A percentile compares a stretch with the other conserved stretches of the same genome.
These are phyloP conservation scores for Geophilus truncorum DNA, from an alignment of 2,888 invertebrate species.

Conservation along the genomic window DNA sequence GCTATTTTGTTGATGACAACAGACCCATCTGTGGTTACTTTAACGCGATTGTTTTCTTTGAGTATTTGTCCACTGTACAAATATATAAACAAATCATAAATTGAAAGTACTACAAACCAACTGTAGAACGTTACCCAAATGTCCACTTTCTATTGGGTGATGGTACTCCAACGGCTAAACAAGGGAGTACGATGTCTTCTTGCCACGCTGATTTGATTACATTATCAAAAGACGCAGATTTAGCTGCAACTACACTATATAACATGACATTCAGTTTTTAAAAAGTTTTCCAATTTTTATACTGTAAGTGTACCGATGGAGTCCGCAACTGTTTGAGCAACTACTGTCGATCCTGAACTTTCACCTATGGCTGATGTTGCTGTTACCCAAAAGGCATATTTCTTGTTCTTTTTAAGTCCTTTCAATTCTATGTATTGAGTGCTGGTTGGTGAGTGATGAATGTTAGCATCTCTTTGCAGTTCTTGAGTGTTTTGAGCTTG, in stretches of 20 bases:
- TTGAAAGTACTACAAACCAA: too few relatives aligned
- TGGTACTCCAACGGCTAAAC: conserved; percentile 15
- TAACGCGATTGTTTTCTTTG: not conserved
- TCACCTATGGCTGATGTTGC: conserved; percentile 31
- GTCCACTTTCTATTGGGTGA: conserved; percentile 13
- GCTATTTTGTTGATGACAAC: not conserved
- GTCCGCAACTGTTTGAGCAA: conserved; percentile 30
- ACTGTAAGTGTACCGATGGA: not conserved
- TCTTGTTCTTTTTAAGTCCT: conserved; percentile 28
- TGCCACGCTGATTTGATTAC: not conserved
- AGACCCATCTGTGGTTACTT: not conserved
- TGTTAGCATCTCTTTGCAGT: not conserved
- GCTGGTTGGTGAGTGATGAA: not conserved
- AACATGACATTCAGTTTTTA: not conserved
- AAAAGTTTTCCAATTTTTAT: not conserved
- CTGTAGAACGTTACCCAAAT: not conserved
- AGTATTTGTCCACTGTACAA: not conserved
- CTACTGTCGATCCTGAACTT: conserved; percentile 13
- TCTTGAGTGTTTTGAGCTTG: not conserved
- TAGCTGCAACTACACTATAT: conserved; percentile 25
- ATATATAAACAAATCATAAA: not conserved
- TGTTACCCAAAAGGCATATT: conserved; percentile 33
- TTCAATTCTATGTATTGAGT: conserved; percentile 11
- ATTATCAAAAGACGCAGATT: conserved; percentile 25
- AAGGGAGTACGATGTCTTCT: conserved; percentile 2